phyloP scores from a whole-genome alignment of 2,113 vertebrate genomes.

The Platysteira castanea region DNA sequence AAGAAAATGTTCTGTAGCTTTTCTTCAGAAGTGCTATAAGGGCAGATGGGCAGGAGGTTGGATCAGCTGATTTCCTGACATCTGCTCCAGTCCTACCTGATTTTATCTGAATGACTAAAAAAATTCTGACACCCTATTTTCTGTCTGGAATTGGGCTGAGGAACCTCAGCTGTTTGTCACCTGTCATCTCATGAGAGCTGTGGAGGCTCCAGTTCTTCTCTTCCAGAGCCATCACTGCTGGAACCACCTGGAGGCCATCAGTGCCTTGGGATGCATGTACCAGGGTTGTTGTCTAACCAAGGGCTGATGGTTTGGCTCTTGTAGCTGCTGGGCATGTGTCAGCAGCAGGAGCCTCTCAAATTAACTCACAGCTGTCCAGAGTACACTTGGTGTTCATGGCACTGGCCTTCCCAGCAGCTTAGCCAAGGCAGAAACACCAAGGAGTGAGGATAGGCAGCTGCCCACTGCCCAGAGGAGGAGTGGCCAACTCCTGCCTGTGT shows the following conservation, averaged over 20 bases:
- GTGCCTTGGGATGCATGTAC: neutral
- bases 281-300: neutral
- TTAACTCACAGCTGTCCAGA: neutral
- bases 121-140: neutral
- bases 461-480: neutral
- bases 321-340: neutral
- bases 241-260: neutral
- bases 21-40: neutral
- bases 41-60: neutral
- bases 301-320: neutral
- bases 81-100: neutral
- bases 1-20: neutral
- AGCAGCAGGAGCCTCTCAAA: neutral
- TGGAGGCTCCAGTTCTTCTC: neutral
- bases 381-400: neutral
- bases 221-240: neutral
- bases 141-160: neutral
- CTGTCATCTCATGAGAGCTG: neutral
- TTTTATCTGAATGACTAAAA: neutral
- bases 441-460: neutral
- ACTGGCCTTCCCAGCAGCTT: neutral
- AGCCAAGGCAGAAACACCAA: neutral
- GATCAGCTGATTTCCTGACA: neutral
- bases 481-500: neutral
- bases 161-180: neutral